A percentile compares a stretch with the other conserved stretches of the same genome.
Conservation (phyloP, 2,888 invertebrate species). For the Kryphioiulus occultus region DNA sequence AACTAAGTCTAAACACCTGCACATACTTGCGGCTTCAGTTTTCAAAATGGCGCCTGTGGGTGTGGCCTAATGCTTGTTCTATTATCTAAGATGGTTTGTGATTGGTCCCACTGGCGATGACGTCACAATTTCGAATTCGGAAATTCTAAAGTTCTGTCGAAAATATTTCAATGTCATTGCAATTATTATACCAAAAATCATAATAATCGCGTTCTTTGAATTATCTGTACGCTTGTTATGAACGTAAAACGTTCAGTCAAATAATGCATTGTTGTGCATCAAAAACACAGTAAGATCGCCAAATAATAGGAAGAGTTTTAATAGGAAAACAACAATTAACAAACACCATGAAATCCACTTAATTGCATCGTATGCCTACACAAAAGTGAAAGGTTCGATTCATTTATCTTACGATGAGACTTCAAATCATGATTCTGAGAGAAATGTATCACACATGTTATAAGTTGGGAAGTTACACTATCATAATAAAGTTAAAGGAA, state of each 20-base stretch:
- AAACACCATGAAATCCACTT: not conserved
- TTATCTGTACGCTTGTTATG: no score
- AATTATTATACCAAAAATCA: no score
- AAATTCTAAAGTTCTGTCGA: not conserved
- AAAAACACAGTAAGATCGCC: not conserved
- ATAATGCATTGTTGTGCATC: no score
- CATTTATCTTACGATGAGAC: no score
- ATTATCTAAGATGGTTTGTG: not conserved
- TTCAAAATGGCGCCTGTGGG: not conserved
- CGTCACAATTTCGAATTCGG: not conserved
- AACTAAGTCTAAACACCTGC: not conserved
- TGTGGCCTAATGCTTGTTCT: not conserved
- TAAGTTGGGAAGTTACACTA: no score
- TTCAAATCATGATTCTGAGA: no score
- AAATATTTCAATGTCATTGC: no score
- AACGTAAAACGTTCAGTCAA: no score
- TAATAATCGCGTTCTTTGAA: no score
- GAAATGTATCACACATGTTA: no score
- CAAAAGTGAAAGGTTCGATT: no score
- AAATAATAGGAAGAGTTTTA: not conserved
- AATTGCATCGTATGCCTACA: not conserved
- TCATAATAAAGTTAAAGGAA: no score
- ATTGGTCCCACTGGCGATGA: not conserved
- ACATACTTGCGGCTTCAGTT: not conserved
- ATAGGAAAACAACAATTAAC: not conserved